Evolutionary conservation across 2,113 vertebrate species (phyloP).

Genomic region (Ginglymostoma cirratum): DNA sequence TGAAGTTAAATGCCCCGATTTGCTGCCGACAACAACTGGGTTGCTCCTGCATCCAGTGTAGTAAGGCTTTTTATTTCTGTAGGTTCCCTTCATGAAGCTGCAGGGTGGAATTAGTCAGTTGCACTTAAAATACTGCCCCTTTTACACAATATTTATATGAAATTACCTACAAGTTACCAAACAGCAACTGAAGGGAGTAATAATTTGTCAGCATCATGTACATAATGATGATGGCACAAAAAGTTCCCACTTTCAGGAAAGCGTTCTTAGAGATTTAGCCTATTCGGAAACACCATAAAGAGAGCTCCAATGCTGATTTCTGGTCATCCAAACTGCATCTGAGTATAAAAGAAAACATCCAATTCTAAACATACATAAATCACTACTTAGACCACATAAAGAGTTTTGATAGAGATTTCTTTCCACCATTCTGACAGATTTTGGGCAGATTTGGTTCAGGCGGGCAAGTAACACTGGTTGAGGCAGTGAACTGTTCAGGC

Average conservation of each 20-base stretch:
- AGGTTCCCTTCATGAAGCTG: background rate
- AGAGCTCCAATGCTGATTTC: background rate
- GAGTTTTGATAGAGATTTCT: background rate
- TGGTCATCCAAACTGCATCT: background rate
- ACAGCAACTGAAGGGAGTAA: background rate
- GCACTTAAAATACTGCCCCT: background rate
- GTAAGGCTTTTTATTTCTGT: background rate
- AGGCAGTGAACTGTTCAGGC: background rate
- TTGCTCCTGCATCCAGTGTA: background rate
- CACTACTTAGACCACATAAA: background rate
- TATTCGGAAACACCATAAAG: background rate
- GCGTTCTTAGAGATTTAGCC: background rate
- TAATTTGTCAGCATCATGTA: background rate
- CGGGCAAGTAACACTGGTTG: background rate
- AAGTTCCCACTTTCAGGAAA: background rate
- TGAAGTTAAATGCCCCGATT: background rate
- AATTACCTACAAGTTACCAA: background rate
- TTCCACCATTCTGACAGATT: background rate
- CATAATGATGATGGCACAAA: background rate
- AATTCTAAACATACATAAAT: background rate
- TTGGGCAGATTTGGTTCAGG: background rate
- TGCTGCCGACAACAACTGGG: background rate
- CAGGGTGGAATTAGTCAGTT: background rate
- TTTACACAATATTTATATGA: background rate
- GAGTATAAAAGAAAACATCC: background rate